Percentiles rank a stretch among this genome's conserved stretches.
Conservation (phyloP, 2,888 invertebrate genomes). For the Synergus japonicus region DNA sequence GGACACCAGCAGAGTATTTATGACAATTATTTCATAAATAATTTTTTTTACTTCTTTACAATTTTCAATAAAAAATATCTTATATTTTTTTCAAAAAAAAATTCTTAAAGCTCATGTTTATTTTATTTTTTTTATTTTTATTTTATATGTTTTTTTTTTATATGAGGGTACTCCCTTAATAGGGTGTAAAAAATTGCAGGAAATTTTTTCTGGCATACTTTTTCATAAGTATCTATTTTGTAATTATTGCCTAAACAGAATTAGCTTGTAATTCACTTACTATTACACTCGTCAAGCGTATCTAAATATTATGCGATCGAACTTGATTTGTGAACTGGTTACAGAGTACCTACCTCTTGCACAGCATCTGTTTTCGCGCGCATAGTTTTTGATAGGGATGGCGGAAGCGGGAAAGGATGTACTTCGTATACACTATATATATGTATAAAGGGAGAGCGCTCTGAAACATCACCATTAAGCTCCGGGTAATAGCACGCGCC, state of each 20-base stretch:
- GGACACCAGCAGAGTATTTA: no score
- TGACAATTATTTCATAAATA: no score
- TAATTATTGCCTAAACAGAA: background rate
- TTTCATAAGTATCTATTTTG: background rate
- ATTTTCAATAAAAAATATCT: no score
- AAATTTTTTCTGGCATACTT: no score
- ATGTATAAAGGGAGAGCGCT: constrained; percentile 62
- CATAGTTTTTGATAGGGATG: constrained; percentile 56
- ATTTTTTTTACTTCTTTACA: no score
- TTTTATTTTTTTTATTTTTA: no score
- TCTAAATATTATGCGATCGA: constrained; percentile 3
- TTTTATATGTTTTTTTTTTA: no score
- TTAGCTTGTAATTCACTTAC: background rate
- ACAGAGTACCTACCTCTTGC: background rate
- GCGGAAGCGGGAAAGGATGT: constrained; percentile 50
- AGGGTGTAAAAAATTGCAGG: no score
- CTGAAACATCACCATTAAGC: constrained; percentile 58
- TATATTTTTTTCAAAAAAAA: no score
- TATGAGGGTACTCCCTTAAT: no score
- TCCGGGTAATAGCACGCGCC: constrained; percentile 52
- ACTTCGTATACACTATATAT: constrained; percentile 47
- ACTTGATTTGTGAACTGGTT: background rate
- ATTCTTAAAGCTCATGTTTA: no score
- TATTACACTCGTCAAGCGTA: constrained; percentile 2
- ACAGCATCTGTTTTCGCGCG: constrained; percentile 57